Conservation (phyloP, 2,113 vertebrate genomes). For the Caretta caretta region DNA sequence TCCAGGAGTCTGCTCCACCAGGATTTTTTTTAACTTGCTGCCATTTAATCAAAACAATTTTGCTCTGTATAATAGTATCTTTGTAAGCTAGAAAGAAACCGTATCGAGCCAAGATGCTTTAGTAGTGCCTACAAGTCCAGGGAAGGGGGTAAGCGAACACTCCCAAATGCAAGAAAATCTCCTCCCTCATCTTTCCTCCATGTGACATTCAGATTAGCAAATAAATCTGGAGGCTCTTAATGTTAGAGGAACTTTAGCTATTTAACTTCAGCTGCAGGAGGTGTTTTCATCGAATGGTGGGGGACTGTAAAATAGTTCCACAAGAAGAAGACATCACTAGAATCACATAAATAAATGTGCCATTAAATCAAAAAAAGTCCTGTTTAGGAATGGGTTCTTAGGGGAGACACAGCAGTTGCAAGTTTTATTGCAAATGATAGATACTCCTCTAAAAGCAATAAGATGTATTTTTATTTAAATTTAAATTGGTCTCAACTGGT, state of each 20-base stretch:
- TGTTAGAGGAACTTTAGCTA: conserved; percentile 16
- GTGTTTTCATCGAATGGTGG: conserved; percentile 22
- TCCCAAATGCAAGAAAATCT: conserved; percentile 62
- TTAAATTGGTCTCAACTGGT: not conserved
- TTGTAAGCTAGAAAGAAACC: conserved; percentile 51
- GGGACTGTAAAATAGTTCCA: not conserved
- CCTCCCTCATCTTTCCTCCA: conserved; percentile 8
- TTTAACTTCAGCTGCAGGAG: not conserved
- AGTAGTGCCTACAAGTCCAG: not conserved
- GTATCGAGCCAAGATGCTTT: conserved; percentile 34
- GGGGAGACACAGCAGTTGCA: not conserved
- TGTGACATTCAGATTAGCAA: conserved; percentile 44
- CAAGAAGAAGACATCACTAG: not conserved
- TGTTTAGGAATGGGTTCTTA: not conserved
- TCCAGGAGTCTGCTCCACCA: conserved; percentile 7
- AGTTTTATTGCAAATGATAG: not conserved
- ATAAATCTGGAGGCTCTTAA: not conserved
- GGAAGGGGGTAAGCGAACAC: not conserved
- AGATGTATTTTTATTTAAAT: not conserved
- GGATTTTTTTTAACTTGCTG: conserved; percentile 45
- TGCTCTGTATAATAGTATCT: conserved; percentile 28
- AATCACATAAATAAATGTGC: not conserved
- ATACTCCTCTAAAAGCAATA: not conserved
- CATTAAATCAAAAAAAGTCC: not conserved
- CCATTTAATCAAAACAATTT: conserved; percentile 32